Conservation (phyloP, 1,140 invertebrate genomes). For the Trichomalopsis sarcophagae region DNA sequence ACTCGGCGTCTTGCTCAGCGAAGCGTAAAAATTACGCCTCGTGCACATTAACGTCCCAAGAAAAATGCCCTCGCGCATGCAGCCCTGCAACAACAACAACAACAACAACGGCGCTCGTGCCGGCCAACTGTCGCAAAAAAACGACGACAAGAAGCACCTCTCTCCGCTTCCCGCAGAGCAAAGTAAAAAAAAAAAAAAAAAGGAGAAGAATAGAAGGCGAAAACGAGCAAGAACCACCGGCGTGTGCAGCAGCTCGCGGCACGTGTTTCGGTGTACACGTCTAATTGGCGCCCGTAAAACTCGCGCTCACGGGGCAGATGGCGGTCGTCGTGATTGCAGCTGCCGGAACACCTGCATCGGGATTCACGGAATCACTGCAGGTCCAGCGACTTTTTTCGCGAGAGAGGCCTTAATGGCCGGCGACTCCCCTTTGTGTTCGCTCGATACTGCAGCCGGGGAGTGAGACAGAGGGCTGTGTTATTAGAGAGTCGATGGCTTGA, state of each 20-base stretch:
- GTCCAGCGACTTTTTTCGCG: background rate
- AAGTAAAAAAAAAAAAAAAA: slow-evolving; percentile 19
- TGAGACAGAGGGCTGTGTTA: background rate
- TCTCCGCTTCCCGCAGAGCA: slow-evolving; percentile 9
- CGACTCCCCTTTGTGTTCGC: background rate
- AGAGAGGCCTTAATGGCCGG: background rate
- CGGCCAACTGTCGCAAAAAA: slow-evolving; percentile 58
- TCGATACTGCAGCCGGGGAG: background rate
- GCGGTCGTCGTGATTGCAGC: slow-evolving; percentile 54
- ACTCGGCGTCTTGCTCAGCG: background rate
- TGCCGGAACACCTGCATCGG: slow-evolving; percentile 30
- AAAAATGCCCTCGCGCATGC: background rate
- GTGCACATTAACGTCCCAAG: background rate
- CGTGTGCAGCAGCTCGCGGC: slow-evolving; percentile 54
- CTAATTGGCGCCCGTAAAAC: slow-evolving; percentile 58
- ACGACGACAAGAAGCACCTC: background rate
- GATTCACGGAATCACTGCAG: slow-evolving; percentile 58
- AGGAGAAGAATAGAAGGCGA: slow-evolving; percentile 45
- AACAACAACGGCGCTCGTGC: slow-evolving; percentile 43
- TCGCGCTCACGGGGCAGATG: slow-evolving; percentile 43
- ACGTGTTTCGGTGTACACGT: slow-evolving; percentile 61
- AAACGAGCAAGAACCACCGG: slow-evolving; percentile 43
- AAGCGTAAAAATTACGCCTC: slow-evolving; percentile 1
- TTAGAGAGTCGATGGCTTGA: slow-evolving; percentile 40
- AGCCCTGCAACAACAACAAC: no score